A percentile compares a stretch with the other conserved stretches of the same genome.
phyloP scores from a whole-genome alignment of 2,113 vertebrate species.

The Gallinago undulata region DNA sequence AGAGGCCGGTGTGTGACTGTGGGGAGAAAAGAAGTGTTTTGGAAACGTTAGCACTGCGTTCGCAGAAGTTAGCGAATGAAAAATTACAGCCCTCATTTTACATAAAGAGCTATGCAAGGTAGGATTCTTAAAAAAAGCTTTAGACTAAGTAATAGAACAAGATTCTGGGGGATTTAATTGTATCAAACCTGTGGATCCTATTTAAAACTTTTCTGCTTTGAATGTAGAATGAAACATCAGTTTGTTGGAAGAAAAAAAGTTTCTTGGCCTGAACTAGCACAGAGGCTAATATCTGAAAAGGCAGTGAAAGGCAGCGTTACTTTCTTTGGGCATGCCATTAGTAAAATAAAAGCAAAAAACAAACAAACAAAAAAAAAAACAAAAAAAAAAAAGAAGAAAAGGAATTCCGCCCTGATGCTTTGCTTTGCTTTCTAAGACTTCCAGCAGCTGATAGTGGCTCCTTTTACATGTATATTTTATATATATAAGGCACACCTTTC shows the following conservation, averaged over 20 bases:
- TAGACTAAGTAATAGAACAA: not conserved
- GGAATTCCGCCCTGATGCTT: not conserved
- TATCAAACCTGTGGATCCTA: not conserved
- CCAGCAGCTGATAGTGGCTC: not conserved
- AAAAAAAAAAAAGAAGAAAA: not conserved
- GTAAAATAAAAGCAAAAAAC: not conserved
- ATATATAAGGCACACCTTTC: not conserved
- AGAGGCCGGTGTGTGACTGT: not conserved
- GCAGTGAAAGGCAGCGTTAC: not conserved
- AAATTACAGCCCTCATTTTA: not conserved
- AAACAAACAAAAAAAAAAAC: too few species aligned
- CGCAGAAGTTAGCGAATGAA: not conserved
- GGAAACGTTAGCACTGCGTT: not conserved
- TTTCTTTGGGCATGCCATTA: not conserved
- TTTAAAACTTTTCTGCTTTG: not conserved
- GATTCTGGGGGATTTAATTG: not conserved
- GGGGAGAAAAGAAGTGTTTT: not conserved
- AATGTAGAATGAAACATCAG: not conserved
- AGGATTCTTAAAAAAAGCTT: not conserved
- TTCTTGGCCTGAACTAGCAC: not conserved
- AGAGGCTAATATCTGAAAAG: not conserved
- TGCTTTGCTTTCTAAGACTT: not conserved
- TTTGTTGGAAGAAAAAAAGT: not conserved
- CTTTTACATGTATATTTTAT: not conserved
- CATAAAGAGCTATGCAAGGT: not conserved